Percentiles rank a stretch among this genome's conserved stretches.
phyloP scores from a whole-genome alignment of 2,113 vertebrate genomes.

The Clarias gariepinus region DNA sequence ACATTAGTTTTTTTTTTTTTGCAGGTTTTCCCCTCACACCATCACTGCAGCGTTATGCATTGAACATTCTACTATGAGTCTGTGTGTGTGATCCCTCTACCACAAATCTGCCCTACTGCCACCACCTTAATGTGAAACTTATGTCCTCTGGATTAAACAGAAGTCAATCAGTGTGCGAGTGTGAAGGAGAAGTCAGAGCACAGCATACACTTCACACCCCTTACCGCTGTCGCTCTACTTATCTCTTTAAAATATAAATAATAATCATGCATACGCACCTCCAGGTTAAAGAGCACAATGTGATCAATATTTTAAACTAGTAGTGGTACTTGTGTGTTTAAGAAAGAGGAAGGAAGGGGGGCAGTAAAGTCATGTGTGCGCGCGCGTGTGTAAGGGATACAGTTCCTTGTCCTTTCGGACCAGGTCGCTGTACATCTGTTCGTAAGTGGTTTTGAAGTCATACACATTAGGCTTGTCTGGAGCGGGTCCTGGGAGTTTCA shows the following conservation, averaged over 20 bases:
- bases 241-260: neutral
- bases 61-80: no score
- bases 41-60: neutral
- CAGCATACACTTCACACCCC: neutral
- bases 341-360: neutral
- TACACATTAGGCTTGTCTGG: constrained; percentile 99
- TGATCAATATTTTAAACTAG: neutral
- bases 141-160: neutral
- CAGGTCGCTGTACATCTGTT: constrained; percentile 99
- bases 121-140: neutral
- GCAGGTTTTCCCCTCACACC: neutral
- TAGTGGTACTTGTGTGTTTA: neutral
- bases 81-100: no score
- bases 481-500: constrained; percentile 95
- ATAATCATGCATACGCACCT: neutral
- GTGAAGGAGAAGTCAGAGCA: neutral
- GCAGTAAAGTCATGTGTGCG: constrained; percentile 10
- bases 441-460: constrained; percentile 99
- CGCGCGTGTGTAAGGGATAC: constrained; percentile 87
- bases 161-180: neutral
- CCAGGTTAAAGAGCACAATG: neutral
- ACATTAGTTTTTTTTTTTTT: no score
- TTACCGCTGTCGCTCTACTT: neutral
- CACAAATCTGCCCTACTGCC: neutral
- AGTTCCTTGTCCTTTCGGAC: constrained; percentile 99